Evolutionary conservation across 2,888 invertebrate species (phyloP).

Genomic region (Temnothorax rugatulus): DNA sequence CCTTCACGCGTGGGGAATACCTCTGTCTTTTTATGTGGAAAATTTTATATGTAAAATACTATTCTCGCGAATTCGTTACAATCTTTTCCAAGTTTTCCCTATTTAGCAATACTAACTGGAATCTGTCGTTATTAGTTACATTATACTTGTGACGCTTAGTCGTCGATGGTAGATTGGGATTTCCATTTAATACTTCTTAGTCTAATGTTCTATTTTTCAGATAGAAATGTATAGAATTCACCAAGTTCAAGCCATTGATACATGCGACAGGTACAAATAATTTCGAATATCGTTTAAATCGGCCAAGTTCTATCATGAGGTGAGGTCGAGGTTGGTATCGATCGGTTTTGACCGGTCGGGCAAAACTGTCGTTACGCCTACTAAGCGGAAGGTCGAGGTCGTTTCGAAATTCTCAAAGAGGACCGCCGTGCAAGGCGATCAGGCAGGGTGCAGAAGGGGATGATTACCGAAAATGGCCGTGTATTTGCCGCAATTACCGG

Average conservation of each 20-base stretch:
- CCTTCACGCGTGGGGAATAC: slow-evolving; percentile 30
- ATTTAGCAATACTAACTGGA: neutral
- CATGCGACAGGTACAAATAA: slow-evolving; percentile 14
- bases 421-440: slow-evolving; percentile 72
- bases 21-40: slow-evolving; percentile 5
- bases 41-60: slow-evolving; percentile 25
- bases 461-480: slow-evolving; percentile 83
- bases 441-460: slow-evolving; percentile 62
- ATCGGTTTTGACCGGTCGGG: slow-evolving; percentile 52
- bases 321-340: slow-evolving; percentile 68
- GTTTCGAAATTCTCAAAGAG: slow-evolving; percentile 81
- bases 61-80: neutral
- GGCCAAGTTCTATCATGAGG: slow-evolving; percentile 33
- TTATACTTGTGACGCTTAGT: neutral
- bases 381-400: slow-evolving; percentile 80
- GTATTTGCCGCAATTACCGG: slow-evolving; percentile 85
- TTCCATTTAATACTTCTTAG: neutral
- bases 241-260: neutral
- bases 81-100: neutral
- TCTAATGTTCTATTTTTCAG: neutral
- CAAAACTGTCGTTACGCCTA: slow-evolving; percentile 77
- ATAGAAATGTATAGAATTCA: neutral
- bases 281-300: slow-evolving; percentile 3
- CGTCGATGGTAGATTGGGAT: neutral
- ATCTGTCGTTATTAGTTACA: neutral